Conservation (phyloP, 1,140 invertebrate species). For the Daktulosphaira vitifoliae region DNA sequence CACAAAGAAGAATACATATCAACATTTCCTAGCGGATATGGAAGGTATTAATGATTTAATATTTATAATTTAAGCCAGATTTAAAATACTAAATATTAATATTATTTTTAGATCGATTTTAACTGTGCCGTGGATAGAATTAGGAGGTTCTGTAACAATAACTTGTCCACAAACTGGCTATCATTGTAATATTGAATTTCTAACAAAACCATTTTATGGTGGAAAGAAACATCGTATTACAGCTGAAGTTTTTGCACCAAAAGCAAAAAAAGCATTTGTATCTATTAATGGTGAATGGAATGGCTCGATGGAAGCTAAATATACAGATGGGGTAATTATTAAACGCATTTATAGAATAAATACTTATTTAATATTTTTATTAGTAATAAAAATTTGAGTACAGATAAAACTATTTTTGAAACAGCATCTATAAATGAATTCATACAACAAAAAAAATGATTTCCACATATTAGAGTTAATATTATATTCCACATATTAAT, state of each 20-base stretch:
- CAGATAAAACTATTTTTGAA: no score
- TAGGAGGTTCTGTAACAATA: slow-evolving; percentile 82
- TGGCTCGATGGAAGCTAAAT: slow-evolving; percentile 82
- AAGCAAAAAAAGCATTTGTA: slow-evolving; percentile 80
- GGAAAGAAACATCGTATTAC: slow-evolving; percentile 85
- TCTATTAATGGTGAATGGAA: slow-evolving; percentile 92
- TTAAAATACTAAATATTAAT: background rate
- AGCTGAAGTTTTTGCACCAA: slow-evolving; percentile 65
- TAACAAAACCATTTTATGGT: slow-evolving; percentile 95
- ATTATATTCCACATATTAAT: no score
- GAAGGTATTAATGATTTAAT: slow-evolving; percentile 49
- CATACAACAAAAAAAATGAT: no score
- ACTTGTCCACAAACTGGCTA: slow-evolving; percentile 84
- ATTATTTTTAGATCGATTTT: slow-evolving; percentile 34
- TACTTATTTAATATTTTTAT: no score
- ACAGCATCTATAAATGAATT: no score
- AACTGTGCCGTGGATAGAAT: slow-evolving; percentile 86
- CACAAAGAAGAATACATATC: slow-evolving; percentile 85
- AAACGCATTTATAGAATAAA: no score
- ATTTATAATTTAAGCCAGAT: background rate
- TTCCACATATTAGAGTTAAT: no score
- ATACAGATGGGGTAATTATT: slow-evolving; percentile 62
- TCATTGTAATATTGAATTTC: slow-evolving; percentile 79
- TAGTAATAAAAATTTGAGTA: no score
- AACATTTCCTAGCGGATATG: slow-evolving; percentile 94